Evolutionary conservation across 2,888 invertebrate genomes (phyloP).

Genomic region (Amphipyra tragopoginis): DNA sequence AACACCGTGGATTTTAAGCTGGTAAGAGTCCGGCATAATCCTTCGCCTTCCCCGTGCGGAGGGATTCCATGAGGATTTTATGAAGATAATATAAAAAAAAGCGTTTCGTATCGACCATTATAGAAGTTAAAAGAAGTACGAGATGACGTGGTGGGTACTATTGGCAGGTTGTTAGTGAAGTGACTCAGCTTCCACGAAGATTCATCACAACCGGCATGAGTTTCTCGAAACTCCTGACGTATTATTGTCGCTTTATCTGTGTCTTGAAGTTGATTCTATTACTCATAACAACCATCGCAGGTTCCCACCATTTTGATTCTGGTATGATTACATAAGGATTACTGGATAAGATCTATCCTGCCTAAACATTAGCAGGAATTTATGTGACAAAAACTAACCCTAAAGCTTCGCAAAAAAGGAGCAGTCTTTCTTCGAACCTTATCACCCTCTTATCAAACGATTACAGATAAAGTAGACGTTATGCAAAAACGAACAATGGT

Average conservation of each 20-base stretch:
- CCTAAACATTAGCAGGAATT: conserved; percentile 13
- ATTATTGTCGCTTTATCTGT: no score
- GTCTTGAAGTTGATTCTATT: no score
- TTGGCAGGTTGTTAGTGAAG: no score
- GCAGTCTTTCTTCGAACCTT: conserved; percentile 21
- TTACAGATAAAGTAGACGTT: conserved; percentile 31
- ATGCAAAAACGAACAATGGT: conserved; percentile 49
- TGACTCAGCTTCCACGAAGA: no score
- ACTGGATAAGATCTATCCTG: background rate
- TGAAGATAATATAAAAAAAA: no score
- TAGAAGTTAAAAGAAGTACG: no score
- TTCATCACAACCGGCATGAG: background rate
- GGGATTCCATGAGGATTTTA: no score
- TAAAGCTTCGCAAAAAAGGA: conserved; percentile 12
- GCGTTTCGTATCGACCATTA: no score
- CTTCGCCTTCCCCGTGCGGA: no score
- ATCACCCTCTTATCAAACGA: conserved; percentile 42
- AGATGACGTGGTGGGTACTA: no score
- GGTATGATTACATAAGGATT: conserved; percentile 1
- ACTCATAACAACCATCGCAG: background rate
- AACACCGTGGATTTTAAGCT: no score
- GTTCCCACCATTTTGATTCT: background rate
- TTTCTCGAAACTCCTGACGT: background rate
- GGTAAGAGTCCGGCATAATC: no score
- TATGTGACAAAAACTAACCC: conserved; percentile 8